These are phyloP conservation scores for Axis porcinus DNA, from an alignment of 2,113 vertebrate genomes.

Conservation along the genomic window DNA sequence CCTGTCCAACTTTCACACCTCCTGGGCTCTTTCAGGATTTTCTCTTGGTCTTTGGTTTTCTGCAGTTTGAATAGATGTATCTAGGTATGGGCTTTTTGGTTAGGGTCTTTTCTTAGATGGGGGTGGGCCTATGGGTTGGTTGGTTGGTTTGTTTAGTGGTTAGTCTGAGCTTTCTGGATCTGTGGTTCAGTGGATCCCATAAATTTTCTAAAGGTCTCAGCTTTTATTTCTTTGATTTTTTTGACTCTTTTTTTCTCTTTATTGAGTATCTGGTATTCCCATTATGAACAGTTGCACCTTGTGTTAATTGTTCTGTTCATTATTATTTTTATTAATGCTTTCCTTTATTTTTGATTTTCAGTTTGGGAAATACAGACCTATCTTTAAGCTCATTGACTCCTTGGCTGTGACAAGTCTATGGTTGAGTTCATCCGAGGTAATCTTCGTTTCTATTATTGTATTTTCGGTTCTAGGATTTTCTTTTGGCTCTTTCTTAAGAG, in stretches of 20 bases:
- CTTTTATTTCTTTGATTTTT: neutral
- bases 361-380: neutral
- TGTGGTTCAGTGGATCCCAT: neutral
- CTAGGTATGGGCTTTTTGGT: neutral
- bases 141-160: neutral
- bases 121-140: neutral
- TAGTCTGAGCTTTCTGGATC: neutral
- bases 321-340: neutral
- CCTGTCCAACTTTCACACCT: neutral
- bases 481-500: neutral
- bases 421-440: neutral
- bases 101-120: neutral
- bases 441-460: neutral
- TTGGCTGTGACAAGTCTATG: neutral
- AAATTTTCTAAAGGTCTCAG: neutral
- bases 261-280: neutral
- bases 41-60: neutral
- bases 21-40: neutral
- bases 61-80: neutral
- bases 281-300: neutral
- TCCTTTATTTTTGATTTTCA: neutral
- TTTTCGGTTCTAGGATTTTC: neutral
- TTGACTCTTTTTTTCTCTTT: neutral
- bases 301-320: neutral
- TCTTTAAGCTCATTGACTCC: neutral